Percentiles rank a stretch among this genome's conserved stretches.
These are phyloP conservation scores for Cephus rjabovi DNA, from an alignment of 2,888 invertebrate species.

Conservation along the genomic window DNA sequence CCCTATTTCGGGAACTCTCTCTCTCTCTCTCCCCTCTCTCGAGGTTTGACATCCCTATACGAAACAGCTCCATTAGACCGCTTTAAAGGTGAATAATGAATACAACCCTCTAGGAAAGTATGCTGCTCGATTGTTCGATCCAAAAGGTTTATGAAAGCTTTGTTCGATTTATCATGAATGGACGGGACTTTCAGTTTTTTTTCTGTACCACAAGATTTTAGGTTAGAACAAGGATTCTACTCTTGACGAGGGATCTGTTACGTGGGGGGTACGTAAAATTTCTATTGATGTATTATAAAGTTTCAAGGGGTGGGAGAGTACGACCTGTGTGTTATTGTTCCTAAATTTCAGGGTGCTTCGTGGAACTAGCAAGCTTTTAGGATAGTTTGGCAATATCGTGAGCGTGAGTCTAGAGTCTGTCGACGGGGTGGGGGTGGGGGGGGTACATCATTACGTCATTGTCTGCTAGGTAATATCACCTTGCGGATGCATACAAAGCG, in stretches of 20 bases:
- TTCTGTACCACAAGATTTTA: neutral
- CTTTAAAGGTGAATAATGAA: slow-evolving; percentile 1
- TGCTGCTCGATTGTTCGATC: neutral
- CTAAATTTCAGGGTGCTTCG: neutral
- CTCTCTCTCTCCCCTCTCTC: neutral
- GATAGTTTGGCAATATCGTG: neutral
- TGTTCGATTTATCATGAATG: neutral
- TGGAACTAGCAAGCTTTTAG: neutral
- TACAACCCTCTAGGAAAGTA: neutral
- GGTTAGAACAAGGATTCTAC: neutral
- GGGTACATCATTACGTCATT: neutral
- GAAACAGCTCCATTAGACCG: neutral
- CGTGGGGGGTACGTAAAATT: neutral
- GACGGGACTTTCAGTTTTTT: neutral
- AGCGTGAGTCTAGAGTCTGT: neutral
- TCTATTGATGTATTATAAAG: neutral
- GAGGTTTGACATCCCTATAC: neutral
- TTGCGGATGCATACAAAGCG: neutral
- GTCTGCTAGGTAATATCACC: neutral
- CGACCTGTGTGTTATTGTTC: neutral
- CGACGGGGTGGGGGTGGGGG: neutral
- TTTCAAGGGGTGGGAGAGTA: neutral
- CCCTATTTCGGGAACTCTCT: slow-evolving; percentile 12
- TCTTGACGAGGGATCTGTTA: neutral
- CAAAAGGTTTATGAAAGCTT: neutral